phyloP scores from a whole-genome alignment of 2,797 vertebrate species.

The Gymnothorax reevesii region DNA sequence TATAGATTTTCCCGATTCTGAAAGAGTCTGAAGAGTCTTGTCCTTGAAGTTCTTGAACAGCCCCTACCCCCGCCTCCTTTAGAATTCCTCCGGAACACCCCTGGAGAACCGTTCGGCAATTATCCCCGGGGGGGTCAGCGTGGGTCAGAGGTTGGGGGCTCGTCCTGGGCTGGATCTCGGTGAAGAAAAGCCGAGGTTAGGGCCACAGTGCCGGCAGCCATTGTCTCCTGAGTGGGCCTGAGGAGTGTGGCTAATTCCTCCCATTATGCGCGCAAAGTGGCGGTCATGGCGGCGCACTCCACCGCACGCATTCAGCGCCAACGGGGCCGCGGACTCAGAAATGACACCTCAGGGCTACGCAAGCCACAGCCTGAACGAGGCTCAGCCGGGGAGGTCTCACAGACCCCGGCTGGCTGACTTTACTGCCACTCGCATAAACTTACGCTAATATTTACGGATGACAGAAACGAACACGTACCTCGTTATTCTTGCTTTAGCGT shows the following conservation, averaged over 20 bases:
- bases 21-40: not conserved
- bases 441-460: not conserved
- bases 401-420: not conserved
- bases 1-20: not conserved
- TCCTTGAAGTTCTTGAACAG: not conserved
- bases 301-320: not conserved
- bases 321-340: not conserved
- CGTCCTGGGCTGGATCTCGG: not conserved
- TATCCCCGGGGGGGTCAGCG: not conserved
- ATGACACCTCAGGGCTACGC: not conserved
- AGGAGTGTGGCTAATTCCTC: constrained; percentile 8
- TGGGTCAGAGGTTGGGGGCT: not conserved
- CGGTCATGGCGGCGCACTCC: not conserved
- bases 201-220: too few species aligned
- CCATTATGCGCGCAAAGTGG: not conserved
- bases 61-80: not conserved
- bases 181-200: not conserved
- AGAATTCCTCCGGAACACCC: not conserved
- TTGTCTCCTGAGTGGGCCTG: not conserved
- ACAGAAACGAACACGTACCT: not conserved
- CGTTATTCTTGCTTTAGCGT: not conserved
- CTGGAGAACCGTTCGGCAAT: not conserved
- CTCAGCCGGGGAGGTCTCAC: not conserved
- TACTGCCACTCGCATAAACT: not conserved
- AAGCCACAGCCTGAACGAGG: not conserved